Evolutionary conservation across 1,140 invertebrate genomes (phyloP).

Genomic region (Ridgeia piscesae): DNA sequence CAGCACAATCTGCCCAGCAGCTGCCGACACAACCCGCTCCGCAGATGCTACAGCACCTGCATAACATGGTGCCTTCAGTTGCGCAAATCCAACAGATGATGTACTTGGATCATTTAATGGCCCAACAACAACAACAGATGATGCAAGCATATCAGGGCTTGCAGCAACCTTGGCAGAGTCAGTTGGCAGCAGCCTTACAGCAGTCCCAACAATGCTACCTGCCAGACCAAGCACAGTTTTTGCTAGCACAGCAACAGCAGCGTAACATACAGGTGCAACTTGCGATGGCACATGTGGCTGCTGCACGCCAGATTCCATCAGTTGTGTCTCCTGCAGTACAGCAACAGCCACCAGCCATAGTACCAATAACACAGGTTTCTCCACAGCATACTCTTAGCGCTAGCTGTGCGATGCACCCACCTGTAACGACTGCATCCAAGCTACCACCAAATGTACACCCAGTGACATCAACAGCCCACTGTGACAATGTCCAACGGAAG

Average conservation of each 20-base stretch:
- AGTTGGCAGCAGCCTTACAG: background rate
- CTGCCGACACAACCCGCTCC: background rate
- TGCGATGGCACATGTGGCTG: background rate
- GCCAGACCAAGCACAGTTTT: background rate
- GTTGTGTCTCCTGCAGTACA: background rate
- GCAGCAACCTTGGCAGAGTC: background rate
- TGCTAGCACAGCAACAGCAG: background rate
- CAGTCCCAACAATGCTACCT: background rate
- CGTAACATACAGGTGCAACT: background rate
- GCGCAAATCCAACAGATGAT: background rate
- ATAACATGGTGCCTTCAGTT: background rate
- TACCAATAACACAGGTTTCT: background rate
- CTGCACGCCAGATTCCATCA: background rate
- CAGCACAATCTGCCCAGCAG: background rate
- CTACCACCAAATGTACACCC: background rate
- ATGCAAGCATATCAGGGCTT: constrained; percentile 4
- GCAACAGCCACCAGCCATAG: background rate
- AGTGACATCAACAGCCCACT: background rate
- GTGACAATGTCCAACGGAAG: background rate
- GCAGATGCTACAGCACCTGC: background rate
- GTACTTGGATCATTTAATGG: background rate
- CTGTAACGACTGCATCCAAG: background rate
- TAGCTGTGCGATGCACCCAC: background rate
- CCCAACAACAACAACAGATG: background rate
- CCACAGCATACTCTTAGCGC: background rate